These are phyloP conservation scores for Lordiphosa stackelbergi DNA, from an alignment of 1,140 invertebrate species.

Conservation along the genomic window DNA sequence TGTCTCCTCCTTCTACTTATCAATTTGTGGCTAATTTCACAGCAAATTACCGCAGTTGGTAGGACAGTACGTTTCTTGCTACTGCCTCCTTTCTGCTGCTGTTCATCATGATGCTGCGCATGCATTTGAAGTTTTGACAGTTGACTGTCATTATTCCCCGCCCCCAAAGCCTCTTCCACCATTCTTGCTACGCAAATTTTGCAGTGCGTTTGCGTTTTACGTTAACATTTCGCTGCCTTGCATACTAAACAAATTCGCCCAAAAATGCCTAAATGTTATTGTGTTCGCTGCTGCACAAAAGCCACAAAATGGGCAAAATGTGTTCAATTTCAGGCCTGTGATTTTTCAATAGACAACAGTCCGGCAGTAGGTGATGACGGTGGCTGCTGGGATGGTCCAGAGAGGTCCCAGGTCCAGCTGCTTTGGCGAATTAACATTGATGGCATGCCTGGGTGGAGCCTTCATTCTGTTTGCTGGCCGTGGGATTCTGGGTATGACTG, in stretches of 20 bases:
- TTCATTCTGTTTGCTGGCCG: slow-evolving; percentile 46
- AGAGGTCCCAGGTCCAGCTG: slow-evolving; percentile 32
- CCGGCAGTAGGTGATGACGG: background rate
- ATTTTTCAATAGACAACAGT: slow-evolving; percentile 65
- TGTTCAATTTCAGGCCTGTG: slow-evolving; percentile 73
- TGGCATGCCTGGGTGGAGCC: slow-evolving; percentile 29
- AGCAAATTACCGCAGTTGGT: slow-evolving; percentile 1
- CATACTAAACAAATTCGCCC: slow-evolving; percentile 61
- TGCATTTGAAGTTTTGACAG: slow-evolving; percentile 70
- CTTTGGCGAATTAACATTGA: slow-evolving; percentile 72
- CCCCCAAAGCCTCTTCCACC: background rate
- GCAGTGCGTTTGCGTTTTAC: slow-evolving; percentile 70
- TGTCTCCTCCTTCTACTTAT: background rate
- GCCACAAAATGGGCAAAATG: slow-evolving; percentile 72
- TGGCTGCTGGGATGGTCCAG: background rate
- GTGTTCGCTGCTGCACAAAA: slow-evolving; percentile 29
- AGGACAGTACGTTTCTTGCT: background rate
- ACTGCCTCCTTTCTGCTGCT: slow-evolving; percentile 1
- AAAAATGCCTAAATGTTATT: slow-evolving; percentile 45
- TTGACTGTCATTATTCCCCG: slow-evolving; percentile 62
- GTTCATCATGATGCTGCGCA: slow-evolving; percentile 66
- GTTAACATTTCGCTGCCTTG: slow-evolving; percentile 69
- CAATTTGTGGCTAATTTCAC: slow-evolving; percentile 17
- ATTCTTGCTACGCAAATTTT: slow-evolving; percentile 40
- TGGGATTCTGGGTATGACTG: slow-evolving; percentile 11